These are phyloP conservation scores for Amniataba percoides DNA, from an alignment of 2,797 vertebrate genomes.

Conservation along the genomic window DNA sequence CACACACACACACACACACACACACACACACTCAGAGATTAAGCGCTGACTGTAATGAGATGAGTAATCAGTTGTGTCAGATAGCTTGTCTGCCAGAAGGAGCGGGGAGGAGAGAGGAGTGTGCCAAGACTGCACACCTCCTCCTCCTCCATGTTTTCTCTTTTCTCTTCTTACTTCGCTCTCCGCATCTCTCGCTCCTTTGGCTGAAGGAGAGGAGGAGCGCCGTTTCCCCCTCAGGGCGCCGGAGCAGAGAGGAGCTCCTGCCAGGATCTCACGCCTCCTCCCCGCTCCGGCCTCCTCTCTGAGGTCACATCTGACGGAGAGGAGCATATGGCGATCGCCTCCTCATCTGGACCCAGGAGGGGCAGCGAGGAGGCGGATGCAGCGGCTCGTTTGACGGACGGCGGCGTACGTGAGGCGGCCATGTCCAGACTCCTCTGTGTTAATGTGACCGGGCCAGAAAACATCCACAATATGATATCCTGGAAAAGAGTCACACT, in stretches of 20 bases:
- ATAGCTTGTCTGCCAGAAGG: slow-evolving; percentile 71
- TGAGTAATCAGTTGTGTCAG: slow-evolving; percentile 83
- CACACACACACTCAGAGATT: slow-evolving; percentile 47
- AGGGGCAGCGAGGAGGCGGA: slow-evolving; percentile 43
- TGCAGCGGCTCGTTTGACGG: slow-evolving; percentile 38
- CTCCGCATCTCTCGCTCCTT: slow-evolving; percentile 38
- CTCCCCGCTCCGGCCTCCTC: slow-evolving; percentile 40
- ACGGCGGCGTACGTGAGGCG: slow-evolving; percentile 3
- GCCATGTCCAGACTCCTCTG: slow-evolving; percentile 16
- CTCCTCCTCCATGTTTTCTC: slow-evolving; percentile 18
- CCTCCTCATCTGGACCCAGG: slow-evolving; percentile 58
- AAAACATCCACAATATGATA: slow-evolving; percentile 24
- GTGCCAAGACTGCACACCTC: slow-evolving; percentile 51
- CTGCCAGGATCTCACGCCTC: slow-evolving; percentile 57
- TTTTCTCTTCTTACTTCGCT: slow-evolving; percentile 3
- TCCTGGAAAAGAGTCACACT: slow-evolving; percentile 1
- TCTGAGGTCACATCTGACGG: slow-evolving; percentile 51
- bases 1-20: slow-evolving; percentile 22
- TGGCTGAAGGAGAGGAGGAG: slow-evolving; percentile 36
- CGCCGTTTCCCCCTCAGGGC: slow-evolving; percentile 46
- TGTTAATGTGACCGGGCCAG: slow-evolving; percentile 29
- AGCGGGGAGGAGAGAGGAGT: slow-evolving; percentile 44
- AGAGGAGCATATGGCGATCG: slow-evolving; percentile 60
- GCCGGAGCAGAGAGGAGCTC: slow-evolving; percentile 51
- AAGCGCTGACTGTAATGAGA: slow-evolving; percentile 74